phyloP scores from a whole-genome alignment of 92 coral and sea anemone genomes.

The Metridium senile region DNA sequence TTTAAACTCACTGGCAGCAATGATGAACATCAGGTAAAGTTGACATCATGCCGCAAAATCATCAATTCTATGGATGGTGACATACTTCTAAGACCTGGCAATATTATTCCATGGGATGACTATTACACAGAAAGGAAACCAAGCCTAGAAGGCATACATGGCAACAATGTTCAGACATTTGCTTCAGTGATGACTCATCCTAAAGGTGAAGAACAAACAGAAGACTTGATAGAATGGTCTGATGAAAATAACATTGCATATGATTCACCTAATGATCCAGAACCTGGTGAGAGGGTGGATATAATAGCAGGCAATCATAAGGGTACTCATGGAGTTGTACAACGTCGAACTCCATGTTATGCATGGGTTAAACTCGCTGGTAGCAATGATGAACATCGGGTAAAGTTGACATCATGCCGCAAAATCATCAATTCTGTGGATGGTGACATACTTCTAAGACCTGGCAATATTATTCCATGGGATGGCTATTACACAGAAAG shows the following conservation, averaged over 20 bases:
- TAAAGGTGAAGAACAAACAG: not conserved
- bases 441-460: no score
- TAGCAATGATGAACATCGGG: no score
- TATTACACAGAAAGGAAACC: not conserved
- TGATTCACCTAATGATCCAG: not conserved
- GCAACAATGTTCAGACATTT: not conserved
- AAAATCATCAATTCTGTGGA: no score
- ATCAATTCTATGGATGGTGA: conserved; percentile 1
- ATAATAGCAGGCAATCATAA: not conserved
- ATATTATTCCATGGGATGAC: not conserved
- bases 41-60: no score
- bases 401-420: no score
- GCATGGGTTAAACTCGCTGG: no score
- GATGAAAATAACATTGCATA: no score
- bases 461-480: no score
- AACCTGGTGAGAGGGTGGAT: not conserved
- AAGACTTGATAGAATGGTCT: not conserved
- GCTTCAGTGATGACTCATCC: conserved; percentile 4
- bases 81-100: not conserved
- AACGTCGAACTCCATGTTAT: no score
- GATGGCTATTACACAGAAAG: no score
- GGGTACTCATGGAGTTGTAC: not conserved
- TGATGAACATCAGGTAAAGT: no score
- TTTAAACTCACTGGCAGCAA: no score
- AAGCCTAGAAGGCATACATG: not conserved